Evolutionary conservation across 2,113 vertebrate genomes (phyloP).

Genomic region (Pao palembangensis): DNA sequence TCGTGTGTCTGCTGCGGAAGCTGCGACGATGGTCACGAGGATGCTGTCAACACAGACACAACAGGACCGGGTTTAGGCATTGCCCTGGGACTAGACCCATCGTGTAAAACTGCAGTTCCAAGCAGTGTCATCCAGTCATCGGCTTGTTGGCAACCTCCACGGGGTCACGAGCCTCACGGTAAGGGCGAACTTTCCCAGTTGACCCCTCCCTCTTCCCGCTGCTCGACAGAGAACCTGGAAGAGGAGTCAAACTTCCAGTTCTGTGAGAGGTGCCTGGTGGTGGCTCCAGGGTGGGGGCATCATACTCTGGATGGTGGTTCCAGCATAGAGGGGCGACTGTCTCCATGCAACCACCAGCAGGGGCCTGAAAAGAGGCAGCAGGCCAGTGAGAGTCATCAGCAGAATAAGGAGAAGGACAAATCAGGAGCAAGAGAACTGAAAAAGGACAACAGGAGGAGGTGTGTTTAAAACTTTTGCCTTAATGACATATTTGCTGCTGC

Average conservation of each 20-base stretch:
- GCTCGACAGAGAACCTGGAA: slow-evolving; percentile 36
- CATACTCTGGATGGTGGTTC: slow-evolving; percentile 40
- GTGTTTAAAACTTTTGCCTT: neutral
- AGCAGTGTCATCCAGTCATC: slow-evolving; percentile 73
- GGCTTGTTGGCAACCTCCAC: slow-evolving; percentile 69
- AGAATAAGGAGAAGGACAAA: slow-evolving; percentile 53
- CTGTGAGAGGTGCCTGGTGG: slow-evolving; percentile 81
- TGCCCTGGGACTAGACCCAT: slow-evolving; percentile 61
- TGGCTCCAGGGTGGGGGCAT: slow-evolving; percentile 62
- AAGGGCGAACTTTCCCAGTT: slow-evolving; percentile 58
- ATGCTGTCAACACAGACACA: slow-evolving; percentile 56
- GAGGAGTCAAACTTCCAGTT: slow-evolving; percentile 62
- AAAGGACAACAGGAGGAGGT: slow-evolving; percentile 46
- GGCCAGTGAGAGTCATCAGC: slow-evolving; percentile 32
- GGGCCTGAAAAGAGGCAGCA: slow-evolving; percentile 66
- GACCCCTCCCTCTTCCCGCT: slow-evolving; percentile 53
- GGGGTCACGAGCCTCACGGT: slow-evolving; percentile 48
- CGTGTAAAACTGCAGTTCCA: slow-evolving; percentile 68
- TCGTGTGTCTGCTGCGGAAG: slow-evolving; percentile 94
- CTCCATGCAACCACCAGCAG: slow-evolving; percentile 55
- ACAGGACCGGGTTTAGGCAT: slow-evolving; percentile 54
- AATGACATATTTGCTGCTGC: no score
- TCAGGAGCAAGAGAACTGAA: slow-evolving; percentile 43
- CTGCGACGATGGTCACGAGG: slow-evolving; percentile 83
- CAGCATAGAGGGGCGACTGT: slow-evolving; percentile 50